Conservation (phyloP, 1,140 invertebrate species). For the Manduca sexta region DNA sequence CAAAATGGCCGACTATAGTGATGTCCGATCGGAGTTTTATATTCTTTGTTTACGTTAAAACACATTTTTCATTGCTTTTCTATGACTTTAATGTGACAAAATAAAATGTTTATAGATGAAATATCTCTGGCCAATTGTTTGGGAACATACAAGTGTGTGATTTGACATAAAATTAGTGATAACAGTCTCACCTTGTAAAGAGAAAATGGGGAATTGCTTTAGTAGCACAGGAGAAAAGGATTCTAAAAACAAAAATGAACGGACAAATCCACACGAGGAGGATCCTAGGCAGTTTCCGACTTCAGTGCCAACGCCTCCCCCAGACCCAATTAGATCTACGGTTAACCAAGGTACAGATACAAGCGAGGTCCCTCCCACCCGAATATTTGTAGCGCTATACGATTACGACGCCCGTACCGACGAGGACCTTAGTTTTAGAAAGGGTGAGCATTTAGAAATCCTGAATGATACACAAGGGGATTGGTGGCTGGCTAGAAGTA, state of each 20-base stretch:
- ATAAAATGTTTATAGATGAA: slow-evolving; percentile 68
- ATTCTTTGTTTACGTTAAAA: slow-evolving; percentile 70
- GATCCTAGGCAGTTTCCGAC: slow-evolving; percentile 75
- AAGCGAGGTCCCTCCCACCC: slow-evolving; percentile 77
- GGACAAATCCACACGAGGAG: slow-evolving; percentile 77
- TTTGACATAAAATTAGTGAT: slow-evolving; percentile 68
- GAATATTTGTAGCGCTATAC: slow-evolving; percentile 97
- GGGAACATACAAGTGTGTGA: slow-evolving; percentile 62
- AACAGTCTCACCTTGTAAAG: slow-evolving; percentile 70
- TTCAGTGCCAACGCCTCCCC: slow-evolving; percentile 78
- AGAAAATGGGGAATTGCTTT: slow-evolving; percentile 83
- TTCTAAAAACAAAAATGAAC: slow-evolving; percentile 77
- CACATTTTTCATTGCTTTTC: slow-evolving; percentile 45
- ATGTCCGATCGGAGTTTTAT: slow-evolving; percentile 59
- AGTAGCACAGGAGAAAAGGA: slow-evolving; percentile 79
- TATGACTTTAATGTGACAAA: slow-evolving; percentile 58
- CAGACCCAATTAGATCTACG: slow-evolving; percentile 76
- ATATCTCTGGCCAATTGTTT: slow-evolving; percentile 52
- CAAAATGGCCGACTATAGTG: slow-evolving; percentile 64
- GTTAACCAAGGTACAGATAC: slow-evolving; percentile 63
- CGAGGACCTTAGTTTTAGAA: slow-evolving; percentile 98
- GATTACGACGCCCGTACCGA: slow-evolving; percentile 99
- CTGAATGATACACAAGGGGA: slow-evolving; percentile 97
- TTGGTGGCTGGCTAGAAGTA: slow-evolving; percentile 98
- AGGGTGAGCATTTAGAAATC: slow-evolving; percentile 98